Evolutionary conservation across 2,113 vertebrate species (phyloP).

Genomic region (Felis catus): DNA sequence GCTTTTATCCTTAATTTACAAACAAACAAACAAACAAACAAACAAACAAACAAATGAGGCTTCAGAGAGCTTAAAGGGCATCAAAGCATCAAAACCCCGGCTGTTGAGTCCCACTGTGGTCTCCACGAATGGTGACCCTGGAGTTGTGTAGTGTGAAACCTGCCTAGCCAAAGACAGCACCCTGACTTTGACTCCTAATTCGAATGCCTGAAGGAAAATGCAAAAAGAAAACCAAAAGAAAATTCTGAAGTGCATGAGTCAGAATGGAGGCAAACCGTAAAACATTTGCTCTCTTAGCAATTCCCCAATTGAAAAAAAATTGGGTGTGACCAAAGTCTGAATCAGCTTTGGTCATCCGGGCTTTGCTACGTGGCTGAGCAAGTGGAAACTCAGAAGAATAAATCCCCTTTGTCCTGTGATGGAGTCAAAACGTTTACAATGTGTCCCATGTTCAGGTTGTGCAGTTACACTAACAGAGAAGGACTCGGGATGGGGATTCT

Average conservation of each 20-base stretch:
- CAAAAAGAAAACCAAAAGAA: neutral
- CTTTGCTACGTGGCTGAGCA: neutral
- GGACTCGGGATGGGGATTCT: neutral
- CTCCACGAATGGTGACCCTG: rapidly evolving
- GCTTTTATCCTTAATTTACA: neutral
- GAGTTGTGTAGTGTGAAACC: neutral
- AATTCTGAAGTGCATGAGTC: neutral
- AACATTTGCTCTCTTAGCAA: neutral
- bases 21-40: neutral
- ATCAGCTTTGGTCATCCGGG: neutral
- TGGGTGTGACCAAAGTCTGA: neutral
- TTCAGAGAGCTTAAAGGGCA: neutral
- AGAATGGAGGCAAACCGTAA: neutral
- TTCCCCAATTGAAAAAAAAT: neutral
- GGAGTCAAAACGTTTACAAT: rapidly evolving
- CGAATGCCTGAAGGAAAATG: neutral
- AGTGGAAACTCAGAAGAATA: neutral
- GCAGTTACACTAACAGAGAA: rapidly evolving
- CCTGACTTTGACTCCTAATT: neutral
- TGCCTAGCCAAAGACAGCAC: neutral
- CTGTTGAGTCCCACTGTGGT: neutral
- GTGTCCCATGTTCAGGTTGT: rapidly evolving
- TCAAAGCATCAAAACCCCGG: neutral
- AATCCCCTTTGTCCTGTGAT: neutral
- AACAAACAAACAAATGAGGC: too few species aligned